Evolutionary conservation across 2,888 invertebrate genomes (phyloP).

Genomic region (Thelaira solivaga): DNA sequence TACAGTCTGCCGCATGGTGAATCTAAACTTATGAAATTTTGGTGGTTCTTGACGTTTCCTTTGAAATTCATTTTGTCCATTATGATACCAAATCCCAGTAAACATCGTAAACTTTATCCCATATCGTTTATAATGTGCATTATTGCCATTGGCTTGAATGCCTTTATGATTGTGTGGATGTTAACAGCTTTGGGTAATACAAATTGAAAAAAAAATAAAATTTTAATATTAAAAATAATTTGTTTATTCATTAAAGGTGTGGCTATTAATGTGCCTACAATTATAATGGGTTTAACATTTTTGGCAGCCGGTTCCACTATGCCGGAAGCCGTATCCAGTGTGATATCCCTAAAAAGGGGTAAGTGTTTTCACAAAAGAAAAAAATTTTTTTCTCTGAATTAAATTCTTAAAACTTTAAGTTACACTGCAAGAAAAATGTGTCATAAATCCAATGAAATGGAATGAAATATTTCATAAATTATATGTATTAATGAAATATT

Average conservation of each 20-base stretch:
- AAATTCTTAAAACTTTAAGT: not conserved
- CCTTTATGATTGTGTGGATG: slow-evolving; percentile 95
- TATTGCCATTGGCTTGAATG: slow-evolving; percentile 89
- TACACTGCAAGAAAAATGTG: no score
- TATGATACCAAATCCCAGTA: slow-evolving; percentile 85
- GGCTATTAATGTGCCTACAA: slow-evolving; percentile 88
- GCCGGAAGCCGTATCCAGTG: slow-evolving; percentile 88
- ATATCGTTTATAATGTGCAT: slow-evolving; percentile 91
- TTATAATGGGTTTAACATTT: slow-evolving; percentile 94
- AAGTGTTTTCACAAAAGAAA: slow-evolving; percentile 60
- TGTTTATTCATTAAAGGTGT: slow-evolving; percentile 78
- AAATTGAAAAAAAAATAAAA: no score
- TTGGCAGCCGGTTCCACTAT: slow-evolving; percentile 93
- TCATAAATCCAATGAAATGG: no score
- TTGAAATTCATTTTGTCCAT: slow-evolving; percentile 81
- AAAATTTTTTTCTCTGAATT: not conserved
- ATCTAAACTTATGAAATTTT: slow-evolving; percentile 71
- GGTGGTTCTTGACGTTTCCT: slow-evolving; percentile 87
- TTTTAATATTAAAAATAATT: no score
- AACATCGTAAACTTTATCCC: slow-evolving; percentile 82
- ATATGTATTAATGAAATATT: no score
- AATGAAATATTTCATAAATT: no score
- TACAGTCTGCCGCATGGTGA: slow-evolving; percentile 77
- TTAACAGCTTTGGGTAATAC: slow-evolving; percentile 88
- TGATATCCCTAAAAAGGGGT: slow-evolving; percentile 92